phyloP scores from a whole-genome alignment of 2,113 vertebrate species.

The Struthidea cinerea region DNA sequence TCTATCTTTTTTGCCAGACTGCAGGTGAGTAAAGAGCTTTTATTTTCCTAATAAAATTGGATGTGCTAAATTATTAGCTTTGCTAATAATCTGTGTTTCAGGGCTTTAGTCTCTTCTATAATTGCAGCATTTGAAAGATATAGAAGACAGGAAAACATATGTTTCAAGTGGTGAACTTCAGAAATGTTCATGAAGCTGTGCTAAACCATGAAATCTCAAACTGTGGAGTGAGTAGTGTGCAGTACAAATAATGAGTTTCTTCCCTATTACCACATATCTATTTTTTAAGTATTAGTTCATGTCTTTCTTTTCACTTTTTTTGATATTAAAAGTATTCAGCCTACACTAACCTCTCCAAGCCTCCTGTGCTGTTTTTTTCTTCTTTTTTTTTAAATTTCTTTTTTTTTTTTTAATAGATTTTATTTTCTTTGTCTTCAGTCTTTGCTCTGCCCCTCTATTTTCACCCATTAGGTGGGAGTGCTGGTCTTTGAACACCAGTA shows the following conservation, averaged over 20 bases:
- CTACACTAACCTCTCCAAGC: not conserved
- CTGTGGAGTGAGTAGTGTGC: not conserved
- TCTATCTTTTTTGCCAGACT: not conserved
- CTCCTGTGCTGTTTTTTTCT: not conserved
- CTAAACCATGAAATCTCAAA: not conserved
- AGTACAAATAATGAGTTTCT: not conserved
- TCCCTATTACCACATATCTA: not conserved
- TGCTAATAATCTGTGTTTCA: not conserved
- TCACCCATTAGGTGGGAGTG: not conserved
- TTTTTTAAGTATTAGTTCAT: not conserved
- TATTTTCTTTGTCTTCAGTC: not conserved
- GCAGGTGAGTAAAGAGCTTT: not conserved
- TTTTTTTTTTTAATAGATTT: not conserved
- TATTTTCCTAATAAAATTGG: not conserved
- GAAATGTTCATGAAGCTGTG: not conserved
- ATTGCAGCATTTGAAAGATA: not conserved
- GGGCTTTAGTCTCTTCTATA: not conserved
- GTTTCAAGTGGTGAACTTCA: not conserved
- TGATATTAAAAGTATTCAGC: not conserved
- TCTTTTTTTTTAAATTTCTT: accelerated
- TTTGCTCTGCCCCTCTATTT: not conserved
- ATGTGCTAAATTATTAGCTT: not conserved
- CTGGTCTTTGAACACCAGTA: not conserved
- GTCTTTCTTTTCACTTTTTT: not conserved
- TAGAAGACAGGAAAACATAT: not conserved